Evolutionary conservation across 2,888 invertebrate species (phyloP).

Genomic region (Ptychoptera albimana): DNA sequence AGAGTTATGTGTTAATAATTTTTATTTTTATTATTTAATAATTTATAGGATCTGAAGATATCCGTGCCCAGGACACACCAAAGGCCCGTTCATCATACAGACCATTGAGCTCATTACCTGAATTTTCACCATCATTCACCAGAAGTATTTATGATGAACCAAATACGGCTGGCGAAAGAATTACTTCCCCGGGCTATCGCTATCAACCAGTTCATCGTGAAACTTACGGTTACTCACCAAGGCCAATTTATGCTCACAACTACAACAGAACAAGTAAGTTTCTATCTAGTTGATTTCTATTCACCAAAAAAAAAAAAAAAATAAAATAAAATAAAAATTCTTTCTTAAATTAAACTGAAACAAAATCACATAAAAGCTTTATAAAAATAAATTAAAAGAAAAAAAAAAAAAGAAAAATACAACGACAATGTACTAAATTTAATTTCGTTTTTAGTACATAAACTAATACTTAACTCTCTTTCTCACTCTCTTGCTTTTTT

Average conservation of each 20-base stretch:
- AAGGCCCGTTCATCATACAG: slow-evolving; percentile 41
- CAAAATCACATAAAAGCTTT: too few relatives aligned
- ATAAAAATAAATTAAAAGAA: too few relatives aligned
- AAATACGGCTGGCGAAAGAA: slow-evolving; percentile 53
- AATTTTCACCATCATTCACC: slow-evolving; percentile 47
- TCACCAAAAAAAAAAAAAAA: too few relatives aligned
- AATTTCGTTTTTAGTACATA: too few relatives aligned
- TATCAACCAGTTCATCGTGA: slow-evolving; percentile 83
- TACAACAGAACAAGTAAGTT: slow-evolving; percentile 78
- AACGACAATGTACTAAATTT: too few relatives aligned
- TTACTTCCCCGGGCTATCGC: slow-evolving; percentile 77
- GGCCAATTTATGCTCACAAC: slow-evolving; percentile 75
- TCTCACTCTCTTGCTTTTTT: too few relatives aligned
- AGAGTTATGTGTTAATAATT: slow-evolving; percentile 4
- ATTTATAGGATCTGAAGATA: slow-evolving; percentile 68
- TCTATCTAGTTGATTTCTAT: slow-evolving; percentile 11
- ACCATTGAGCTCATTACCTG: slow-evolving; percentile 57
- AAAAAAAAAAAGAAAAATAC: too few relatives aligned
- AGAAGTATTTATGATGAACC: slow-evolving; percentile 84
- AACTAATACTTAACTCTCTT: too few relatives aligned
- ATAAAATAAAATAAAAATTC: too few relatives aligned
- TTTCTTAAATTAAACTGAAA: too few relatives aligned
- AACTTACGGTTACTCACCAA: slow-evolving; percentile 77
- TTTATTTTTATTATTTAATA: slow-evolving; percentile 1
- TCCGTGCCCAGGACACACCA: slow-evolving; percentile 74